These are phyloP conservation scores for Dryobates pubescens DNA, from an alignment of 2,797 vertebrate genomes.

Conservation along the genomic window DNA sequence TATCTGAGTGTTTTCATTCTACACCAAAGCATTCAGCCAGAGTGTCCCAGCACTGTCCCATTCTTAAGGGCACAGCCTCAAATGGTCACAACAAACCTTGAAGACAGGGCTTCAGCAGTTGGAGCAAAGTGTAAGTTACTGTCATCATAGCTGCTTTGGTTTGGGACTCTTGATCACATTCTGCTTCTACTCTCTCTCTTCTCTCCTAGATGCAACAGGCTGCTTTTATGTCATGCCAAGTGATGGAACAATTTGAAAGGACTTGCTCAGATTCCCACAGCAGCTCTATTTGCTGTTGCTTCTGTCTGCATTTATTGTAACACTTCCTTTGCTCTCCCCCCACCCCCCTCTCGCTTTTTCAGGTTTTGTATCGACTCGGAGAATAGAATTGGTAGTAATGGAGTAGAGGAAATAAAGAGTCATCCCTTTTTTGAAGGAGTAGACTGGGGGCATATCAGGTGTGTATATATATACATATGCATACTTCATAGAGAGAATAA, in stretches of 20 bases:
- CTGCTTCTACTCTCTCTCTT: neutral
- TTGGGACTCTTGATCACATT: neutral
- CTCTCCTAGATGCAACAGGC: neutral
- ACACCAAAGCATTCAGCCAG: no score
- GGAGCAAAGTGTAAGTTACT: neutral
- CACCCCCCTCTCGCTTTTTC: neutral
- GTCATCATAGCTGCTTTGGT: neutral
- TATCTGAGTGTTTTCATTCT: no score
- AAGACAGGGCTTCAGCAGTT: neutral
- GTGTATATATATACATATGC: neutral
- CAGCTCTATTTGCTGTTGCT: neutral
- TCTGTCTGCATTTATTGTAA: neutral
- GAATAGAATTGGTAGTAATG: constrained; percentile 91
- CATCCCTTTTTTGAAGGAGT: constrained; percentile 95
- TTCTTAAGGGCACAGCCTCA: no score
- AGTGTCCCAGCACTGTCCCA: no score
- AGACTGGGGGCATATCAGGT: constrained; percentile 99
- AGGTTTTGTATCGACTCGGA: constrained; percentile 96
- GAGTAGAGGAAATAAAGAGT: constrained; percentile 94
- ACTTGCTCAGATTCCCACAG: neutral
- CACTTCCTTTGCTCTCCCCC: neutral
- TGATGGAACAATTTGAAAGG: neutral
- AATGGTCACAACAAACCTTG: neutral
- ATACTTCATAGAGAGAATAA: neutral
- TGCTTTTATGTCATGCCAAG: neutral